These are phyloP conservation scores for Petrocephalus sullivani DNA, from an alignment of 2,797 vertebrate genomes.

Conservation along the genomic window DNA sequence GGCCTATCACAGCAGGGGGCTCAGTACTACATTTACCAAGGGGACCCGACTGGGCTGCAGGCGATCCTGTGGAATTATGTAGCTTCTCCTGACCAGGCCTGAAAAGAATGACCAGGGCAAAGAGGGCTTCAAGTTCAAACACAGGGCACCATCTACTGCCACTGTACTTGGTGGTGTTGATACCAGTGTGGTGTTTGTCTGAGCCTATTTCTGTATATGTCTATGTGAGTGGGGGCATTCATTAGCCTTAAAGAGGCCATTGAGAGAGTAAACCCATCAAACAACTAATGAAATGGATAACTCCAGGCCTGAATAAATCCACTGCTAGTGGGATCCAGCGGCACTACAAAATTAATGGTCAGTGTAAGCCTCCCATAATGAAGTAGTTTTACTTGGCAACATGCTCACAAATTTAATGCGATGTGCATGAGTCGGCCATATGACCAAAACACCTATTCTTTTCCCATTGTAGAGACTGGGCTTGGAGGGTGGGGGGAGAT, in stretches of 20 bases:
- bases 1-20: not conserved
- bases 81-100: not conserved
- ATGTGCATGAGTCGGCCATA: constrained; percentile 88
- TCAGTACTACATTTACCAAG: not conserved
- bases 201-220: not conserved
- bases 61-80: not conserved
- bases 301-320: constrained; percentile 86
- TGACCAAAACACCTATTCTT: constrained; percentile 83
- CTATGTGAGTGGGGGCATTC: not conserved
- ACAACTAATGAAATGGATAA: constrained; percentile 90
- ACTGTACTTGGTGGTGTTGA: not conserved
- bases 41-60: not conserved
- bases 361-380: constrained; percentile 82
- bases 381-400: constrained; percentile 89
- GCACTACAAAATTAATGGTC: constrained; percentile 86
- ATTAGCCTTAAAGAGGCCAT: constrained; percentile 20
- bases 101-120: not conserved
- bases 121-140: not conserved
- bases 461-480: constrained; percentile 55
- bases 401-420: constrained; percentile 90
- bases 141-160: not conserved
- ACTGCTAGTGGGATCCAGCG: constrained; percentile 76
- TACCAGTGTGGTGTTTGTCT: not conserved
- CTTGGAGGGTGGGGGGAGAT: constrained; percentile 33
- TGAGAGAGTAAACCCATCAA: constrained; percentile 76